Evolutionary conservation across 2,797 vertebrate species (phyloP).

Genomic region (Amphiprion clarkii): DNA sequence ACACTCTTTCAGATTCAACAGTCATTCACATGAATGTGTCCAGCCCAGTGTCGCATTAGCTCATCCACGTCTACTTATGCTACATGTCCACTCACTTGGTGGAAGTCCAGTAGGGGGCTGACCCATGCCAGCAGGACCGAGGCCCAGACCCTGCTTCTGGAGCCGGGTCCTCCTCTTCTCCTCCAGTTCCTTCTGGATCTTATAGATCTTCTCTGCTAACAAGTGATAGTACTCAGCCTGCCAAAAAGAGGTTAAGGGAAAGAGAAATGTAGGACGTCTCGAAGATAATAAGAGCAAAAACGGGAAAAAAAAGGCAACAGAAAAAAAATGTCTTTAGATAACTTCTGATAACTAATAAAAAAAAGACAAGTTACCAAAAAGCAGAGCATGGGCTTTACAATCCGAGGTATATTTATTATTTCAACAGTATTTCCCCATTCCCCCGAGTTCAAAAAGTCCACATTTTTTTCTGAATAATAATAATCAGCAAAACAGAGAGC

Average conservation of each 20-base stretch:
- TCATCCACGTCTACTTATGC: conserved; percentile 12
- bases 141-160: conserved; percentile 92
- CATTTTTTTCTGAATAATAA: background rate
- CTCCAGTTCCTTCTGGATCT: conserved; percentile 98
- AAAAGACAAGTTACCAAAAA: too few relatives aligned
- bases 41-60: conserved; percentile 4
- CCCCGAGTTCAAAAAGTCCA: background rate
- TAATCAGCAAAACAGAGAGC: background rate
- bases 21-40: conserved; percentile 13
- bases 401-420: too few relatives aligned
- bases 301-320: background rate
- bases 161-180: conserved; percentile 95
- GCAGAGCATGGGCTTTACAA: too few relatives aligned
- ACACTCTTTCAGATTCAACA: background rate
- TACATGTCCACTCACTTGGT: conserved; percentile 87
- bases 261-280: background rate
- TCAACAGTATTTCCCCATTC: too few relatives aligned
- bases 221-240: conserved; percentile 98
- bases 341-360: too few relatives aligned
- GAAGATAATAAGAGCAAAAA: background rate
- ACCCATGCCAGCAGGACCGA: conserved; percentile 81
- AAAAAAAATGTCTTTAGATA: too few relatives aligned
- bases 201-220: conserved; percentile 97
- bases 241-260: background rate
- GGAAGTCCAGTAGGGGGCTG: conserved; percentile 87